These are phyloP conservation scores for Rhagonycha lutea DNA, from an alignment of 2,888 invertebrate genomes.

Conservation along the genomic window DNA sequence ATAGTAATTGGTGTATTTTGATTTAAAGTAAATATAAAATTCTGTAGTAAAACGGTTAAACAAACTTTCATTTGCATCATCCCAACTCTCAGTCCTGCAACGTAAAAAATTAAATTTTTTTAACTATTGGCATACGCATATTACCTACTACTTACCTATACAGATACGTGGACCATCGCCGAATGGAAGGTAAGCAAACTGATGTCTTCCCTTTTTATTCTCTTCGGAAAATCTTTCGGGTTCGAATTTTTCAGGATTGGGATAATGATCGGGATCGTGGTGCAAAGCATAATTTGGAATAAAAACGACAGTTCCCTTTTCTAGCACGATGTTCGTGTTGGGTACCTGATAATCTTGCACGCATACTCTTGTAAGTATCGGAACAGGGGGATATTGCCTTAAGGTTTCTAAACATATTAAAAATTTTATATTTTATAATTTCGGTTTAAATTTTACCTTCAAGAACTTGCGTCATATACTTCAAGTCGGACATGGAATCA, in stretches of 20 bases:
- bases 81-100: constrained; percentile 33
- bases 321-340: constrained; percentile 41
- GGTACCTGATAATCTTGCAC: constrained; percentile 42
- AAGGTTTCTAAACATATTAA: constrained; percentile 46
- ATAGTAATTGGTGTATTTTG: constrained; percentile 10
- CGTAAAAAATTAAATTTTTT: background rate
- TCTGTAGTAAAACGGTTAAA: constrained; percentile 20
- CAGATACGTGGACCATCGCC: constrained; percentile 45
- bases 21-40: constrained; percentile 23
- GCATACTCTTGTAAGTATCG: constrained; percentile 34
- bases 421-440: too few species aligned
- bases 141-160: constrained; percentile 38
- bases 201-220: background rate
- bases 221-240: constrained; percentile 25
- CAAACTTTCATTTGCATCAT: constrained; percentile 33
- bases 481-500: too few species aligned
- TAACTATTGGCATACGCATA: too few species aligned
- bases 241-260: constrained; percentile 22
- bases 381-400: constrained; percentile 46
- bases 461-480: too few species aligned
- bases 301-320: constrained; percentile 45
- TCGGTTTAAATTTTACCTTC: constrained; percentile 53
- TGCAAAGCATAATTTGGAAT: constrained; percentile 7
- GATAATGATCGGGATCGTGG: too few species aligned
- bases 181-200: constrained; percentile 39